Conservation (phyloP, 1,140 invertebrate species). For the Arctopsyche grandis region DNA sequence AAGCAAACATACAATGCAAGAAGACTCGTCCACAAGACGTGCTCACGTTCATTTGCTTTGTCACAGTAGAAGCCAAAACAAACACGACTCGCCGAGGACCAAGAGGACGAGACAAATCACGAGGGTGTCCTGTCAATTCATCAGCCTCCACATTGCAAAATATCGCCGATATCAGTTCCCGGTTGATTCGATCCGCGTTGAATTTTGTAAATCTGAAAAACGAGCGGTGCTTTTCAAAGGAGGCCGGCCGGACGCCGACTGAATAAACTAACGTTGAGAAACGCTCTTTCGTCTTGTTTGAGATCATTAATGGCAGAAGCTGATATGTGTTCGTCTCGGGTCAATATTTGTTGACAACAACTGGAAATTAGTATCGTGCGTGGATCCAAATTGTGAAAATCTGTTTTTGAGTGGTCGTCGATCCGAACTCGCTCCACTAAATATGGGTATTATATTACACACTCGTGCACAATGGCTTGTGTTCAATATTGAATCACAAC, state of each 20-base stretch:
- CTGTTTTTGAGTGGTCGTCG: conserved; percentile 8
- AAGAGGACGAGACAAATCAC: background rate
- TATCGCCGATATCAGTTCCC: too few species aligned
- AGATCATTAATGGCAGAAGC: conserved; percentile 44
- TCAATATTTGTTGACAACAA: conserved; percentile 38
- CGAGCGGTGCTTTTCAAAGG: background rate
- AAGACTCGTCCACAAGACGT: conserved; percentile 35
- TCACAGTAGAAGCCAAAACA: conserved; percentile 41
- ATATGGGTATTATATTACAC: background rate
- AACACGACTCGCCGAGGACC: conserved; percentile 15
- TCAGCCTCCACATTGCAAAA: background rate
- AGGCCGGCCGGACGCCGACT: background rate
- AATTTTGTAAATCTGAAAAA: too few species aligned
- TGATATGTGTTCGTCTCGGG: conserved; percentile 17
- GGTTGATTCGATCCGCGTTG: too few species aligned
- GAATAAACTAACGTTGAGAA: conserved; percentile 31
- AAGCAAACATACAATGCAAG: conserved; percentile 15
- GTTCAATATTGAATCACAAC: too few species aligned
- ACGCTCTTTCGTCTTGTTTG: conserved; percentile 20
- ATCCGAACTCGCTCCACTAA: background rate
- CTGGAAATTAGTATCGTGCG: conserved; percentile 25
- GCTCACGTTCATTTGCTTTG: conserved; percentile 39
- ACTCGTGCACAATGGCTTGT: too few species aligned
- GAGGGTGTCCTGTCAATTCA: background rate
- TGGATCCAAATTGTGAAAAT: conserved; percentile 4